phyloP scores from a whole-genome alignment of 2,113 vertebrate species.

The Strix aluco region DNA sequence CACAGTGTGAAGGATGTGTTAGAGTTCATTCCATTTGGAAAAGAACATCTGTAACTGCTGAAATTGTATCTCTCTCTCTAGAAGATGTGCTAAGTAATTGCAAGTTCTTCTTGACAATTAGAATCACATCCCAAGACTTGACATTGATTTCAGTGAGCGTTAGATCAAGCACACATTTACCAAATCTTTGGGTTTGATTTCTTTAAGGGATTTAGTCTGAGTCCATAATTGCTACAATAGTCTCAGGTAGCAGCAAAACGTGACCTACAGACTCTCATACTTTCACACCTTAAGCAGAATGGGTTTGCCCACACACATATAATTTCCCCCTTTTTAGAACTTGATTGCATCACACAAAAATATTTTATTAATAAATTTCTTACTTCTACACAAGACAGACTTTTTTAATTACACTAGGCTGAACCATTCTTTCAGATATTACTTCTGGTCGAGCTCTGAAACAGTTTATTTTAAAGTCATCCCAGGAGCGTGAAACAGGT shows the following conservation, averaged over 20 bases:
- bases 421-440: neutral
- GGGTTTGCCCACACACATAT: neutral
- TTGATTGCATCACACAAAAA: neutral
- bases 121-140: neutral
- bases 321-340: neutral
- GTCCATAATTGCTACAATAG: neutral
- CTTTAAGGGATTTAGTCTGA: neutral
- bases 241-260: neutral
- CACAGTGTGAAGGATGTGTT: constrained; percentile 11
- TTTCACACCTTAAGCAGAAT: neutral
- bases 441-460: neutral
- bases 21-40: constrained; percentile 14
- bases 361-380: neutral
- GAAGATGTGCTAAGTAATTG: neutral
- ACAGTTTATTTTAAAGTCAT: neutral
- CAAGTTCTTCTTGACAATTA: neutral
- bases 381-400: neutral
- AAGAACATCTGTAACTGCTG: neutral
- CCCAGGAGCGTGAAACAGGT: neutral
- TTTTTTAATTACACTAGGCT: neutral
- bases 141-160: neutral
- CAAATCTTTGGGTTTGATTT: neutral
- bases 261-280: neutral
- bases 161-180: neutral
- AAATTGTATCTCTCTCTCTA: neutral